phyloP scores from a whole-genome alignment of 2,113 vertebrate genomes.

The Engraulis encrasicolus region DNA sequence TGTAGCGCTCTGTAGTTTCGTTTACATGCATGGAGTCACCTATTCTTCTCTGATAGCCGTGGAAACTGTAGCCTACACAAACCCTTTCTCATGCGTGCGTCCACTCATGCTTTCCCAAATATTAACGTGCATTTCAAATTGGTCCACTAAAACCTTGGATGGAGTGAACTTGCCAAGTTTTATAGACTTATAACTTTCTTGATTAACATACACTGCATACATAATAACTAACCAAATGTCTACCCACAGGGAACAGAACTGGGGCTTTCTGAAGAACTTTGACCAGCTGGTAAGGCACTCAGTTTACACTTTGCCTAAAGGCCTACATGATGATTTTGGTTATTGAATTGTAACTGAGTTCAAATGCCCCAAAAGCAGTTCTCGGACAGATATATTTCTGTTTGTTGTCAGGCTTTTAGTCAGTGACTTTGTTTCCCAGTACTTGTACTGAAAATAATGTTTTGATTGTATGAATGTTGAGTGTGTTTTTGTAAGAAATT shows the following conservation, averaged over 20 bases:
- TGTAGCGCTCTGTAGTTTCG: constrained; percentile 34
- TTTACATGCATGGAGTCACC: background rate
- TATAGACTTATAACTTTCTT: background rate
- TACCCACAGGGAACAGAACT: constrained; percentile 80
- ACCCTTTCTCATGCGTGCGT: constrained; percentile 8
- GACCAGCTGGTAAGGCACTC: constrained; percentile 76
- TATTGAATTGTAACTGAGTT: too few species aligned
- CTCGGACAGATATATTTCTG: too few species aligned
- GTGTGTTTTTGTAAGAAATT: background rate
- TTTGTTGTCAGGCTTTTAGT: too few species aligned
- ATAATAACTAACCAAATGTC: constrained; percentile 18
- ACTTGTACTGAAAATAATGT: background rate
- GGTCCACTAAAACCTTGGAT: background rate
- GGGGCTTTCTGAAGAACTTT: constrained; percentile 82
- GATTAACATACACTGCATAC: too few species aligned
- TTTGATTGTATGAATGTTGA: background rate
- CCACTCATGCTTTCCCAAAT: background rate
- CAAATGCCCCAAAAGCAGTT: too few species aligned
- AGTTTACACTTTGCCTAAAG: background rate
- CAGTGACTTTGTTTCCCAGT: background rate
- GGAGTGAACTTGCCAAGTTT: background rate
- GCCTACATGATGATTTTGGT: background rate
- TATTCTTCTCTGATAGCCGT: constrained; percentile 30
- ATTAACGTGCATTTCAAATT: background rate
- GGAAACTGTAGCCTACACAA: constrained; percentile 43